These are phyloP conservation scores for Tuta absoluta DNA, from an alignment of 2,888 invertebrate genomes.

Conservation along the genomic window DNA sequence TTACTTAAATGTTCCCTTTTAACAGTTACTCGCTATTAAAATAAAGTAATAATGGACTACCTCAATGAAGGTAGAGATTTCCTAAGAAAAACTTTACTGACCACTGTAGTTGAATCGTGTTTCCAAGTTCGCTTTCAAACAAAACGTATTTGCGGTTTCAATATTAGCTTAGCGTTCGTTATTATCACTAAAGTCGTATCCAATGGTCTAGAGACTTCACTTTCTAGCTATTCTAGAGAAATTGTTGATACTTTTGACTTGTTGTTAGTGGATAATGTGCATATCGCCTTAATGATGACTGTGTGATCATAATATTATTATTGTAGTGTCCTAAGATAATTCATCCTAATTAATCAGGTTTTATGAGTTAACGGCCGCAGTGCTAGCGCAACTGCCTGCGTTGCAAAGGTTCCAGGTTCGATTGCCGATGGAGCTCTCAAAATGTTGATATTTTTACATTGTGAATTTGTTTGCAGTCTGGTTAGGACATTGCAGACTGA, in stretches of 20 bases:
- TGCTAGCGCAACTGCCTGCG: too few relatives aligned
- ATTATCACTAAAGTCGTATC: background rate
- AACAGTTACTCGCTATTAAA: background rate
- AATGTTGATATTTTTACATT: too few relatives aligned
- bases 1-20: too few relatives aligned
- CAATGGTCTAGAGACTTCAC: background rate
- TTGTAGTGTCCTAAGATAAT: too few relatives aligned
- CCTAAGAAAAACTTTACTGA: constrained; percentile 3
- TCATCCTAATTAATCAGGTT: too few relatives aligned
- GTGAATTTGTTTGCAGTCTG: too few relatives aligned
- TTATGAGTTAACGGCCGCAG: too few relatives aligned
- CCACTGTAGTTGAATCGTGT: background rate
- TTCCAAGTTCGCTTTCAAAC: constrained; percentile 17
- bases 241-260: too few relatives aligned
- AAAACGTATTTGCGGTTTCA: constrained; percentile 14
- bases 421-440: too few relatives aligned
- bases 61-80: background rate
- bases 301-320: background rate
- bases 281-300: background rate
- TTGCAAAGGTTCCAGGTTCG: too few relatives aligned
- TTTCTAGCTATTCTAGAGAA: background rate
- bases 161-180: constrained; percentile 5
- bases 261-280: too few relatives aligned
- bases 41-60: background rate
- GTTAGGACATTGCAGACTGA: too few relatives aligned